Percentiles rank a stretch among this genome's conserved stretches.
Evolutionary conservation across 2,888 invertebrate species (phyloP).

Genomic region (Tupiocoris notatus): DNA sequence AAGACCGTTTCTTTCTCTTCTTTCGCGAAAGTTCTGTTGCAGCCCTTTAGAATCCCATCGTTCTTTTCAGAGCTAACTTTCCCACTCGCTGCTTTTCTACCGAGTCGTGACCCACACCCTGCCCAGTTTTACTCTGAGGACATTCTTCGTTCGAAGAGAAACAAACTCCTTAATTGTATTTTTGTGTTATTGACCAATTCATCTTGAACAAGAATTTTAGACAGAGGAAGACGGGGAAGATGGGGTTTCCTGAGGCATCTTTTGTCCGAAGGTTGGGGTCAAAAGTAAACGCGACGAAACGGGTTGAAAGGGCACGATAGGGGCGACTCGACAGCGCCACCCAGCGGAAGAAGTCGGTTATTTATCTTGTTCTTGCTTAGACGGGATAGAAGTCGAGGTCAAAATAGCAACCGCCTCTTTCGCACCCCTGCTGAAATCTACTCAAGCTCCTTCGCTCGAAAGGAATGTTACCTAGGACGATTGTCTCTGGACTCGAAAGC

Average conservation of each 20-base stretch:
- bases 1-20: slow-evolving; percentile 5
- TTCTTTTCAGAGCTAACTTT: background rate
- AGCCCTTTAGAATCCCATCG: slow-evolving; percentile 21
- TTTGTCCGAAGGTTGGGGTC: slow-evolving; percentile 9
- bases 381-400: too few relatives aligned
- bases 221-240: background rate
- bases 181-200: slow-evolving; percentile 33
- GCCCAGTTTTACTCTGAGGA: background rate
- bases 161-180: slow-evolving; percentile 38
- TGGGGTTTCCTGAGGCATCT: background rate
- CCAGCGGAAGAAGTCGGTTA: slow-evolving; percentile 27
- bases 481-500: too few relatives aligned
- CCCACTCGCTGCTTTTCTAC: background rate
- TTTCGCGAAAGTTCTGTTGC: slow-evolving; percentile 22
- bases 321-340: background rate
- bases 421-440: background rate
- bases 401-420: too few relatives aligned
- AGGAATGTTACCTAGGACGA: background rate
- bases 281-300: slow-evolving; percentile 10
- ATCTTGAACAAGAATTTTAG: slow-evolving; percentile 2
- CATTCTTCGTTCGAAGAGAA: background rate
- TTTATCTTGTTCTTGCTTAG: slow-evolving; percentile 16
- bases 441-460: background rate
- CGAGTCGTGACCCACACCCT: background rate
- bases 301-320: slow-evolving; percentile 4